phyloP scores from a whole-genome alignment of 2,797 vertebrate species.

The Acomys russatus region DNA sequence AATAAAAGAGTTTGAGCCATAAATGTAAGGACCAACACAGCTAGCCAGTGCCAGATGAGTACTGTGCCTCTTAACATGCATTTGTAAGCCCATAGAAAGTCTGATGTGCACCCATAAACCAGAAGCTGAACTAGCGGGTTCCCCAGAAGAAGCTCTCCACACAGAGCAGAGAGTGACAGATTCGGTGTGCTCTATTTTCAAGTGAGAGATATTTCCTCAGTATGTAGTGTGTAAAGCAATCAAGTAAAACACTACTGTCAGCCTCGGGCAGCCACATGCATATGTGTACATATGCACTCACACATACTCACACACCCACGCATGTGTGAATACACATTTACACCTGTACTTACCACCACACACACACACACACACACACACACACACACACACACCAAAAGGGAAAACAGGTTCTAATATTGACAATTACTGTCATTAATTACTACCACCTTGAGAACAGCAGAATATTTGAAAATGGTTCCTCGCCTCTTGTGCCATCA shows the following conservation, averaged over 20 bases:
- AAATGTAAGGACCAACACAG: background rate
- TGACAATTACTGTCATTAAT: background rate
- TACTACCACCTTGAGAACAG: background rate
- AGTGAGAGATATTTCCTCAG: background rate
- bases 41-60: background rate
- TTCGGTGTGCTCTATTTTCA: background rate
- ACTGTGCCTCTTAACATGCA: background rate
- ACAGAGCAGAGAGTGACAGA: background rate
- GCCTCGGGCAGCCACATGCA: background rate
- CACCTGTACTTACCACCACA: background rate
- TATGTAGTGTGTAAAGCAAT: background rate
- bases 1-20: background rate
- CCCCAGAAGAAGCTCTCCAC: background rate
- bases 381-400: no score
- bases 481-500: no score
- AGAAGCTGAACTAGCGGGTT: background rate
- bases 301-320: background rate
- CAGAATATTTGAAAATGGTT: background rate
- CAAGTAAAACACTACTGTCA: background rate
- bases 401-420: background rate
- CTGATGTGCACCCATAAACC: background rate
- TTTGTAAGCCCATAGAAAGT: background rate
- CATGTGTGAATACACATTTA: background rate
- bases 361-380: background rate
- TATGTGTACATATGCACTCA: background rate